Conservation (phyloP, 23 tunicate species). For the Halocynthia roretzi region DNA sequence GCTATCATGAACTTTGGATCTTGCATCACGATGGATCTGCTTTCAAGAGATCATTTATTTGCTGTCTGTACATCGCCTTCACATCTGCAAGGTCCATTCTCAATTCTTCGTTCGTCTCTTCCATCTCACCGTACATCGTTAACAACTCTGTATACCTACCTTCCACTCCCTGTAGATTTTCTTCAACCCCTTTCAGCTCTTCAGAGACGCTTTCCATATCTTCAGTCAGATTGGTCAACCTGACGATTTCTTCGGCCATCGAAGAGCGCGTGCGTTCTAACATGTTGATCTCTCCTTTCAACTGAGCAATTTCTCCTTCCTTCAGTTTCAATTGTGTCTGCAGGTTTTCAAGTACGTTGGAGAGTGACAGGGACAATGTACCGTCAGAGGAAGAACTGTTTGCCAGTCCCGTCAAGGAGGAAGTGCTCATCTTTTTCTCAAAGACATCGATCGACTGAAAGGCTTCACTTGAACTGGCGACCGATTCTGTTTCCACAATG, state of each 20-base stretch:
- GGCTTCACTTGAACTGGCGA: slow-evolving; percentile 53
- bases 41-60: slow-evolving; percentile 39
- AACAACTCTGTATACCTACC: slow-evolving; percentile 70
- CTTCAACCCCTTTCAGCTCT: slow-evolving; percentile 35
- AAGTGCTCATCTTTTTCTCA: slow-evolving; percentile 35
- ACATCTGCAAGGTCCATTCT: slow-evolving; percentile 71
- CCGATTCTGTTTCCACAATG: slow-evolving; percentile 73
- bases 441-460: slow-evolving; percentile 58
- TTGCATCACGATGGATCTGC: slow-evolving; percentile 9
- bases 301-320: slow-evolving; percentile 88
- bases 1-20: background rate
- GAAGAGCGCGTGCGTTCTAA: slow-evolving; percentile 88
- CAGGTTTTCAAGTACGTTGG: slow-evolving; percentile 60
- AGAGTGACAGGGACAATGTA: background rate
- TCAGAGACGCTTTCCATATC: slow-evolving; percentile 44
- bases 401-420: slow-evolving; percentile 8
- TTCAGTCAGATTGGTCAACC: slow-evolving; percentile 87
- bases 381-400: background rate
- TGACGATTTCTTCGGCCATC: slow-evolving; percentile 97
- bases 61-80: slow-evolving; percentile 65
- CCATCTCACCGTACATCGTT: slow-evolving; percentile 88
- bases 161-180: slow-evolving; percentile 49
- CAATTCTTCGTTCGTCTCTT: slow-evolving; percentile 77
- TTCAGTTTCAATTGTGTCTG: slow-evolving; percentile 74
- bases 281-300: slow-evolving; percentile 89